A percentile compares a stretch with the other conserved stretches of the same genome.
phyloP scores from a whole-genome alignment of 2,888 invertebrate genomes.

The Ennomos quercinarius region DNA sequence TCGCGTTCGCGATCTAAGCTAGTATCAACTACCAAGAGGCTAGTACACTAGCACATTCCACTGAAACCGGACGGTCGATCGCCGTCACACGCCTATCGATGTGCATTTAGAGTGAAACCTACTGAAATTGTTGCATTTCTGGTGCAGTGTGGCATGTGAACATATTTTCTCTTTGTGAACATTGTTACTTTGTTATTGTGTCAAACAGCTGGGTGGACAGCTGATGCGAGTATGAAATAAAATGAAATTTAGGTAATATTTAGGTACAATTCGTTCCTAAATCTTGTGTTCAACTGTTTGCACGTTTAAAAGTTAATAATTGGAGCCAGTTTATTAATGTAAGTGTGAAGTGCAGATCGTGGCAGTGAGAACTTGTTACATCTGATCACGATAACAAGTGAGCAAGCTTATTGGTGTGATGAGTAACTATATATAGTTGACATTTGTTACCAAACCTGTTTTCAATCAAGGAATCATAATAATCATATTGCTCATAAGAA shows the following conservation, averaged over 20 bases:
- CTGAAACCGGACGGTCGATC: slow-evolving; percentile 58
- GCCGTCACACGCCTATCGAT: slow-evolving; percentile 55
- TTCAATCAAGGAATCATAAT: slow-evolving; percentile 16
- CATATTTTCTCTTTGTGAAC: slow-evolving; percentile 46
- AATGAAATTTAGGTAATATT: slow-evolving; percentile 81
- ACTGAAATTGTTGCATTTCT: slow-evolving; percentile 63
- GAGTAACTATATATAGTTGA: slow-evolving; percentile 34
- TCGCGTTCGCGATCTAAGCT: slow-evolving; percentile 62
- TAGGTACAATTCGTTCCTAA: slow-evolving; percentile 18
- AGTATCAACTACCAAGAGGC: slow-evolving; percentile 56
- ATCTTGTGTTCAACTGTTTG: background rate
- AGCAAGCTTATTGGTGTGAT: slow-evolving; percentile 33
- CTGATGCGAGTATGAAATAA: slow-evolving; percentile 79
- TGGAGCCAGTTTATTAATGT: slow-evolving; percentile 24
- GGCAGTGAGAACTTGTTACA: slow-evolving; percentile 51
- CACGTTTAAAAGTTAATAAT: slow-evolving; percentile 7
- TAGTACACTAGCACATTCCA: slow-evolving; percentile 83
- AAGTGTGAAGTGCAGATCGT: slow-evolving; percentile 36
- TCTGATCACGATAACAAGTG: slow-evolving; percentile 24
- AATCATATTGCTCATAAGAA: slow-evolving; percentile 8
- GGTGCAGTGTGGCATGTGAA: slow-evolving; percentile 62
- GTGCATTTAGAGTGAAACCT: slow-evolving; percentile 77
- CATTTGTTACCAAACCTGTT: slow-evolving; percentile 28
- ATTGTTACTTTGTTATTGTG: slow-evolving; percentile 49
- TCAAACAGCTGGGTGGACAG: slow-evolving; percentile 67